phyloP scores from a whole-genome alignment of 2,113 vertebrate genomes.

The Myanophis thanlyinensis region DNA sequence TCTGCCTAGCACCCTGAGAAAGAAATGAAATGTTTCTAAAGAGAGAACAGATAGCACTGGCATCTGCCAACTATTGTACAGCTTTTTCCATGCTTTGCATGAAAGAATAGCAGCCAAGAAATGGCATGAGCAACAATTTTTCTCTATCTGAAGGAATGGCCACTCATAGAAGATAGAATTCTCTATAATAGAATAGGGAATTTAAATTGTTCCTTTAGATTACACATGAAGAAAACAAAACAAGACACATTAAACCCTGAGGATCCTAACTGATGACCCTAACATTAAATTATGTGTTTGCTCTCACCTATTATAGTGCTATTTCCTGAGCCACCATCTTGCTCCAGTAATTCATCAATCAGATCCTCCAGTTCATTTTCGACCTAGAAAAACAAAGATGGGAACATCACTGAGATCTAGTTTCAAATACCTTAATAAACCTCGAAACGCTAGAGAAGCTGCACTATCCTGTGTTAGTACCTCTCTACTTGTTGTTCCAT shows the following conservation, averaged over 20 bases:
- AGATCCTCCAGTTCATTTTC: slow-evolving; percentile 94
- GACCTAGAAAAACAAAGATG: slow-evolving; percentile 71
- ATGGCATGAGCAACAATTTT: not conserved
- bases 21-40: not conserved
- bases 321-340: slow-evolving; percentile 86
- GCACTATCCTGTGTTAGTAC: not conserved
- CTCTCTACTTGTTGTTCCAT: not conserved
- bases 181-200: not conserved
- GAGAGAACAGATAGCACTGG: not conserved
- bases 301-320: slow-evolving; percentile 87
- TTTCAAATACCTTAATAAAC: not conserved
- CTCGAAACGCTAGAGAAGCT: not conserved
- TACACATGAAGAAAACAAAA: slow-evolving; percentile 18
- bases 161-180: not conserved
- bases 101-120: not conserved
- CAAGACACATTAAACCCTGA: slow-evolving; percentile 18
- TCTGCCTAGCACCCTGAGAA: not conserved
- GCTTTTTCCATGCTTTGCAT: not conserved
- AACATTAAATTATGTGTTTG: not conserved
- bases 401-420: not conserved
- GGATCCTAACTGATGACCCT: slow-evolving; percentile 14
- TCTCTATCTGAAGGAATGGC: not conserved
- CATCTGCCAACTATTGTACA: not conserved
- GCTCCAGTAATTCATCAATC: slow-evolving; percentile 90
- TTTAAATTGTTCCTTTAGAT: not conserved